phyloP scores from a whole-genome alignment of 2,888 invertebrate species.

The Volucella zonaria region DNA sequence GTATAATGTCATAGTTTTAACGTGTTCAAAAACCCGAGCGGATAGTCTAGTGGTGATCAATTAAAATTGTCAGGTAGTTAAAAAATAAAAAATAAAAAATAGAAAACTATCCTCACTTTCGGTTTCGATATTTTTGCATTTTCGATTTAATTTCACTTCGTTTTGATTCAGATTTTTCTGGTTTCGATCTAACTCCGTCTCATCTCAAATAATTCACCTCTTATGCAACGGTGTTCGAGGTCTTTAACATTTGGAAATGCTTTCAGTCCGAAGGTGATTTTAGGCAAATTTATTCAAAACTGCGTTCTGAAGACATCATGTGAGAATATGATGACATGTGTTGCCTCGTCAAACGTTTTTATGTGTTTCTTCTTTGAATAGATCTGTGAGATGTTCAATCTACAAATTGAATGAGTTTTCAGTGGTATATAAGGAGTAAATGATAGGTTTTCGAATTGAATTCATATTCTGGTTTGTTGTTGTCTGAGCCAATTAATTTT shows the following conservation, averaged over 20 bases:
- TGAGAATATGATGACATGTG: neutral
- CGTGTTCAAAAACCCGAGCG: neutral
- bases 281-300: slow-evolving; percentile 36
- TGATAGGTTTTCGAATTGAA: too few relatives aligned
- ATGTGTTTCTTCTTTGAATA: neutral
- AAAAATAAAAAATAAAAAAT: neutral
- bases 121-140: slow-evolving; percentile 7
- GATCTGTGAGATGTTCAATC: neutral
- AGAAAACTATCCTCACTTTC: slow-evolving; percentile 19
- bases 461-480: too few relatives aligned
- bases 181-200: neutral
- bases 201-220: neutral
- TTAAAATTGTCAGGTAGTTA: neutral
- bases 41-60: neutral
- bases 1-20: neutral
- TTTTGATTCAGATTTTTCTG: neutral
- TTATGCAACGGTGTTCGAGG: slow-evolving; percentile 39
- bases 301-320: neutral
- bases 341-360: neutral
- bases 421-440: neutral
- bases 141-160: slow-evolving; percentile 1
- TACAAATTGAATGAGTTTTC: neutral
- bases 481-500: too few relatives aligned
- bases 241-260: slow-evolving; percentile 22
- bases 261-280: slow-evolving; percentile 16